phyloP scores from a whole-genome alignment of 2,888 invertebrate species.

The Elegia similella region DNA sequence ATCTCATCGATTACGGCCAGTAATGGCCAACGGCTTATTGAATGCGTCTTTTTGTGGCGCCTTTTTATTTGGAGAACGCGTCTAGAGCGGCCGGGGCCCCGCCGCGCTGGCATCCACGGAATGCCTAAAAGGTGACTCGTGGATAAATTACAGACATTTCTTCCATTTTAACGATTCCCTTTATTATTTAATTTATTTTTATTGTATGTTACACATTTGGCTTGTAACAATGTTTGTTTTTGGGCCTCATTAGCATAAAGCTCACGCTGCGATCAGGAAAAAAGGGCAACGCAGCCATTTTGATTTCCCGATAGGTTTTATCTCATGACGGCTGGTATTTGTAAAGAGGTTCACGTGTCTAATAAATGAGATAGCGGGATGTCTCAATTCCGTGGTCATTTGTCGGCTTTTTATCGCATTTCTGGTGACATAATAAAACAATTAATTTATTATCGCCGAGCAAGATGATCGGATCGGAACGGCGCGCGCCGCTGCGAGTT shows the following conservation, averaged over 20 bases:
- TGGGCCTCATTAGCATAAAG: constrained; percentile 77
- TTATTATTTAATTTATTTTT: constrained; percentile 82
- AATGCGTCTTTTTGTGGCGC: constrained; percentile 81
- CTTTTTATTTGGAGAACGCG: constrained; percentile 76
- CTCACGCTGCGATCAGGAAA: constrained; percentile 68
- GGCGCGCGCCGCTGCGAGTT: constrained; percentile 66
- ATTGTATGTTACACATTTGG: constrained; percentile 80
- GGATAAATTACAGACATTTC: constrained; percentile 81
- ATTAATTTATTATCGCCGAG: constrained; percentile 74
- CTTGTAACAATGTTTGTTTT: constrained; percentile 81
- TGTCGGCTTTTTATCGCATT: constrained; percentile 71
- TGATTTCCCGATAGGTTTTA: constrained; percentile 67
- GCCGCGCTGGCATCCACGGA: constrained; percentile 77
- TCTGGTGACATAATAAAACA: constrained; percentile 77
- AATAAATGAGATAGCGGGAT: constrained; percentile 75
- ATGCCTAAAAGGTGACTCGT: constrained; percentile 80
- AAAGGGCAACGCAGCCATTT: constrained; percentile 58
- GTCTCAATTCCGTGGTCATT: constrained; percentile 75
- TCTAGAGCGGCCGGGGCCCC: constrained; percentile 74
- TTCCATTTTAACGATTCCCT: constrained; percentile 80
- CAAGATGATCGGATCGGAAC: constrained; percentile 70
- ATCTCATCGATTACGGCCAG: constrained; percentile 77
- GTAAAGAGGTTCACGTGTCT: constrained; percentile 59
- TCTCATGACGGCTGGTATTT: constrained; percentile 62
- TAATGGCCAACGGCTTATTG: constrained; percentile 79